Base-by-base conservation (phyloP, 2,888 invertebrate species). In the Ornithoptera alexandrae region DNA sequence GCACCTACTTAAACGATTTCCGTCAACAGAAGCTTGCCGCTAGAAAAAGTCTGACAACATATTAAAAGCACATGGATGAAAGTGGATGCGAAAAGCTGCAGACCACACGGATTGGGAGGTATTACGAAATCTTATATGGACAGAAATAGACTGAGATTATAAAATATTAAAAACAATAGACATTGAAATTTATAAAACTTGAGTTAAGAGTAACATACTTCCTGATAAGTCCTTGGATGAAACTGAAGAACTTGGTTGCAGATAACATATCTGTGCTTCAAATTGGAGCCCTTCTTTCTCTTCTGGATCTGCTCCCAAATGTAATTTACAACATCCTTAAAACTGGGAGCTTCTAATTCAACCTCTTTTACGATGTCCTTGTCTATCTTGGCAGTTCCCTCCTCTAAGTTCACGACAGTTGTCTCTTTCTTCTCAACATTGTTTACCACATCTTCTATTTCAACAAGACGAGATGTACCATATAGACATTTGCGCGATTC, bases 401-500 rank as follows among this genome's bases (percentile, higher is more conserved):
- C 87, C 68, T 90, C 87, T 72, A 84, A 72, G 70, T 80, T 85
- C 18, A 72, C 73, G 72, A 79, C 80, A 62, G 78, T 75, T 46
- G 85, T 79, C 75, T 92, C 90, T 83, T 90, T 91, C 76, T 81
- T 84, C 0, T 82, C 82, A 1, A 88, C 89, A 73, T 93, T 93
- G 76, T 92, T 92, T 0, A 93, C 93, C 2, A 89, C 89, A 56
- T 93, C 90, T 12, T 92, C 92, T 71, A 93, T 93, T 79, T 93
- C 93, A 39, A 71, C 85, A 0, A 84, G 77, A 12, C 95, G 93
- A 0, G 94, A 93, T 12, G 94, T 94, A 0, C 96, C 96, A 81
- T 97, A 97, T 10, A 98, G 85, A 71, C 95, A 94, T 86, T 95
- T 96, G 46, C 94, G 83, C 0, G 97, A 96, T 88, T 96, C 96